Percentiles rank a stretch among this genome's conserved stretches.
These are phyloP conservation scores for Cataglyphis albicans DNA, from an alignment of 2,888 invertebrate genomes.

Conservation along the genomic window DNA sequence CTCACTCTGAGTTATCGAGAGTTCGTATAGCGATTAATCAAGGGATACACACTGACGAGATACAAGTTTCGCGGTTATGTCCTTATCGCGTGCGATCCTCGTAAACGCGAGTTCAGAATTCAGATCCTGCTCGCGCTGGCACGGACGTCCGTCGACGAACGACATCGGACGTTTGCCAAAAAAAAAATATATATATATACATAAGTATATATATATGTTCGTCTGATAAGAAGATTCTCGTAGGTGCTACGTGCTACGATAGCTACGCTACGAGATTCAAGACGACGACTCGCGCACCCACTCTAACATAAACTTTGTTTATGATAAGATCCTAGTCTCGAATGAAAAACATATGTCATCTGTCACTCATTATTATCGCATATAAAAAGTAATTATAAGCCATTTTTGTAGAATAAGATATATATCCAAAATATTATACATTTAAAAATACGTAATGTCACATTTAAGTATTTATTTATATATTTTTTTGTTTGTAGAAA, in stretches of 20 bases:
- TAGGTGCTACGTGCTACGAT: neutral
- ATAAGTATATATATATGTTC: neutral
- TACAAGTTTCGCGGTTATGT: neutral
- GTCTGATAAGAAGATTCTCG: neutral
- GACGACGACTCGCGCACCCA: neutral
- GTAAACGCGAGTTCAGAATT: neutral
- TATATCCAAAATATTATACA: no score
- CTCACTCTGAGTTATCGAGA: neutral
- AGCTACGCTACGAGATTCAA: neutral
- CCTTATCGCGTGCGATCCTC: neutral
- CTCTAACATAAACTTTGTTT: no score
- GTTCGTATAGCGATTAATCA: neutral
- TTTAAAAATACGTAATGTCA: no score
- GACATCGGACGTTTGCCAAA: slow-evolving; percentile 20
- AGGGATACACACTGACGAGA: neutral
- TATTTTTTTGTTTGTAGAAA: no score
- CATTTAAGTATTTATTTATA: no score
- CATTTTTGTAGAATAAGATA: no score
- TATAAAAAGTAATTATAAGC: no score
- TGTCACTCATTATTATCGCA: no score
- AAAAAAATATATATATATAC: neutral
- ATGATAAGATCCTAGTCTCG: no score
- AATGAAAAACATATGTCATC: no score
- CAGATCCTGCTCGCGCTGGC: neutral
- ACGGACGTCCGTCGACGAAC: slow-evolving; percentile 25